Evolutionary conservation across 1,140 invertebrate species (phyloP), one percentile per base, ranked within the genome.

Genomic region (roundworm (Caenorhabditis elegans)): DNA sequence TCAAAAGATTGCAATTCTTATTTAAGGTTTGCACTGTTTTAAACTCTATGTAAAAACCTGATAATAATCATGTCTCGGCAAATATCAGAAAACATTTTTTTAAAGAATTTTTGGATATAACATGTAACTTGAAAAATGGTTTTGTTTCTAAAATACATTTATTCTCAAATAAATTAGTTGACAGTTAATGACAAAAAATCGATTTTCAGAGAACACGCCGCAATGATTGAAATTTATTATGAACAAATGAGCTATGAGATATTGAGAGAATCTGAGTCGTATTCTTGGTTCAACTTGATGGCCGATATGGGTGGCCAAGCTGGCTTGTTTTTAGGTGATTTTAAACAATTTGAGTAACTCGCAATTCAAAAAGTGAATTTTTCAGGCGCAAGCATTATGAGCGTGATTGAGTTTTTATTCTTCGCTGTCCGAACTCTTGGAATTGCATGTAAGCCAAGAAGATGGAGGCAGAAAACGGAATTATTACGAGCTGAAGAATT

Each of bases 171-270:
- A n/a, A n/a, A n/a, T n/a, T n/a, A n/a, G n/a, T n/a, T n/a, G n/a
- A n/a, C 0, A 34, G 28, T 31, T 51, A 11, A 34, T 22, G 17
- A 49, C 1, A 8, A 31, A 6, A 8, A 19, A 49, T 0, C 31
- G 34, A 15, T 31, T 79, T 82, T 76, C 75, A 85, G 83, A 10
- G 70, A 85, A 31, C 79, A 85, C 36, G 83, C 84, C 15, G 83
- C 84, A 13, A 86, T 89, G 87, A 51, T 89, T 15, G 88, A 89
- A 83, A 87, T 89, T 34, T 89, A 90, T 55, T 89, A 89, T 60
- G 88, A 89, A 76, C 88, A 90, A 75, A 90, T 90, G 88, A 87
- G 82, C 46, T 89, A 86, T 49, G 88, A 89, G 86, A 76, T 85
- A 31, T 65, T 89, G 43, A 82, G 79, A 26, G 88, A 89, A 65